phyloP scores from a whole-genome alignment of 92 coral and sea anemone species.

The Hydrozoanthus gracilis region DNA sequence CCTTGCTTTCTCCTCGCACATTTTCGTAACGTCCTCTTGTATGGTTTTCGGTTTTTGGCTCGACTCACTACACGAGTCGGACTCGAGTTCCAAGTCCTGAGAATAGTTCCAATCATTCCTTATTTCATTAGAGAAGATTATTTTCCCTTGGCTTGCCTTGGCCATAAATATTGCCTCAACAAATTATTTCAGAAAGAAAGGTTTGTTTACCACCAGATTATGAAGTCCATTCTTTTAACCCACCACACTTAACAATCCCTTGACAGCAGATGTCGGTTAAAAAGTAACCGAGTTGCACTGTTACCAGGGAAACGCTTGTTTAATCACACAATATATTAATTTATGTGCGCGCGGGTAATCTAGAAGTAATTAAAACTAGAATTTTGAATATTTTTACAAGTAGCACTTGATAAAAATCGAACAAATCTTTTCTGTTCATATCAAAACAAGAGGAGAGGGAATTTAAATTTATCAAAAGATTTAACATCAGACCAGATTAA shows the following conservation, averaged over 20 bases:
- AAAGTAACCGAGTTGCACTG: not conserved
- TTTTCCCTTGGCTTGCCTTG: conserved; percentile 23
- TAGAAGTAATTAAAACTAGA: not conserved
- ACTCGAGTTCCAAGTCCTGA: conserved; percentile 32
- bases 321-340: not conserved
- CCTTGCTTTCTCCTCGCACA: conserved; percentile 90
- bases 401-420: not conserved
- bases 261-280: not conserved
- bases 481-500: not conserved
- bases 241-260: not conserved
- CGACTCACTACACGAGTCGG: conserved; percentile 29
- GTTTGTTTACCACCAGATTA: conserved; percentile 4
- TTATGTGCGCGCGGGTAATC: not conserved
- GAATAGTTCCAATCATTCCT: conserved; percentile 23
- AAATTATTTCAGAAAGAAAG: conserved; percentile 17
- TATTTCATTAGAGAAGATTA: conserved; percentile 46
- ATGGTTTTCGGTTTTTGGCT: conserved; percentile 55
- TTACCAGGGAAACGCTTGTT: conserved; percentile 34
- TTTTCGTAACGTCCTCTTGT: conserved; percentile 59
- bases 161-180: conserved; percentile 22
- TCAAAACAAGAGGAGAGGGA: not conserved
- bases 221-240: not conserved
- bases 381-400: conserved; percentile 9
- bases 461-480: not conserved
- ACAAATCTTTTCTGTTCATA: not conserved